Evolutionary conservation across 2,797 vertebrate species (phyloP).

Genomic region (Dermochelys coriacea): DNA sequence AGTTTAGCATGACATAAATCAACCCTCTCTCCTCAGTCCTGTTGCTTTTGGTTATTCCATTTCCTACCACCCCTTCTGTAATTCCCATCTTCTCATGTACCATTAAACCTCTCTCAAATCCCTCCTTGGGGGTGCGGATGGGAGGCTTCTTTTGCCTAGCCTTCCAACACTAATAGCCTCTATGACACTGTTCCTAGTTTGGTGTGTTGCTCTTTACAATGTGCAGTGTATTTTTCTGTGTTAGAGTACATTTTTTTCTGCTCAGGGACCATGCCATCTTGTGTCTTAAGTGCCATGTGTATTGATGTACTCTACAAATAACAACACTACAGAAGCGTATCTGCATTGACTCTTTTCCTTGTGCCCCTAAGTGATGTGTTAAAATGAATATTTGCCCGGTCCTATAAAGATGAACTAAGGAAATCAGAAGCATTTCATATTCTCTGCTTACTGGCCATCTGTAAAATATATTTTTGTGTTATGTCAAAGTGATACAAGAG

Average conservation of each 20-base stretch:
- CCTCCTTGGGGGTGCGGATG: neutral
- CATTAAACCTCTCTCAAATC: neutral
- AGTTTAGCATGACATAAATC: slow-evolving; percentile 7
- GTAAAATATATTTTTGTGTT: slow-evolving; percentile 33
- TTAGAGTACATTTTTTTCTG: neutral
- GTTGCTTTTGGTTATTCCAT: neutral
- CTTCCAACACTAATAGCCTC: neutral
- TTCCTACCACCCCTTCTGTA: slow-evolving; percentile 23
- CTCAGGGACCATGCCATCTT: accelerated
- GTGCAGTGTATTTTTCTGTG: neutral
- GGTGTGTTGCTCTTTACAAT: neutral
- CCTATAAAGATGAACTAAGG: neutral
- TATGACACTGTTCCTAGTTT: neutral
- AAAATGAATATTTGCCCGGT: slow-evolving; percentile 20
- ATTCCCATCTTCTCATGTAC: neutral
- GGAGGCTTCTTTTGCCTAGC: neutral
- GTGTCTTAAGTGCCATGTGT: neutral
- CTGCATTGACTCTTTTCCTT: neutral
- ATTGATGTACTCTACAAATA: neutral
- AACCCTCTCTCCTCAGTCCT: neutral
- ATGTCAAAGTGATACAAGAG: slow-evolving; percentile 43
- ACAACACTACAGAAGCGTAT: neutral
- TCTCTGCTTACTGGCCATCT: neutral
- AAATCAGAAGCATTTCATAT: neutral
- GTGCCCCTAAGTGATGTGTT: neutral